These are phyloP conservation scores for Dendrolimus kikuchii DNA, from an alignment of 1,140 invertebrate species.

Conservation along the genomic window DNA sequence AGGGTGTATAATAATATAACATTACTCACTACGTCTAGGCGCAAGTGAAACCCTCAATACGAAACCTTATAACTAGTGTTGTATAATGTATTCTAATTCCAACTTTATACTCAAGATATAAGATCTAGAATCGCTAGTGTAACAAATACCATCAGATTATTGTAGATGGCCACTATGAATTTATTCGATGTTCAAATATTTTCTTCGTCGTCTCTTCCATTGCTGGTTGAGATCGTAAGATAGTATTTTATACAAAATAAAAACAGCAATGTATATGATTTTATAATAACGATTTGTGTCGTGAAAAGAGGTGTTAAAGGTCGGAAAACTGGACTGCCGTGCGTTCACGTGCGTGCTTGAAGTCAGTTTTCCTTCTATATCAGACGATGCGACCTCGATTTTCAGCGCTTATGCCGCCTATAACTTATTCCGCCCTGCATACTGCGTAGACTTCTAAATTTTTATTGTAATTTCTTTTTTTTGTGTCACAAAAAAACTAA, in stretches of 20 bases:
- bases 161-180: conserved; percentile 10
- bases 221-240: neutral
- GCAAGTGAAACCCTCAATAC: conserved; percentile 40
- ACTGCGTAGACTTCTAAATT: conserved; percentile 27
- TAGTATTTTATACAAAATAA: too few species aligned
- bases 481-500: neutral
- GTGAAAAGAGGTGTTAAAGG: too few species aligned
- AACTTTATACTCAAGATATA: conserved; percentile 19
- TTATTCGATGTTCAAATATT: too few species aligned
- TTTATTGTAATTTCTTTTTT: conserved; percentile 10
- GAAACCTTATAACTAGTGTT: conserved; percentile 39
- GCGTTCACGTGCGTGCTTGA: conserved; percentile 44
- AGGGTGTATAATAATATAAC: too few species aligned
- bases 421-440: conserved; percentile 51
- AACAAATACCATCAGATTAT: conserved; percentile 14
- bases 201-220: too few species aligned
- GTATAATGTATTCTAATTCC: conserved; percentile 14
- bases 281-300: too few species aligned
- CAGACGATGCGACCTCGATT: conserved; percentile 49
- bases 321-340: conserved; percentile 36
- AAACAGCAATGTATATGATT: conserved; percentile 6
- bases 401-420: conserved; percentile 38
- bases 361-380: conserved; percentile 43
- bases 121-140: conserved; percentile 18
- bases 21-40: conserved; percentile 24